Evolutionary conservation across 1,140 invertebrate species (phyloP).

Genomic region (Polyergus mexicanus): DNA sequence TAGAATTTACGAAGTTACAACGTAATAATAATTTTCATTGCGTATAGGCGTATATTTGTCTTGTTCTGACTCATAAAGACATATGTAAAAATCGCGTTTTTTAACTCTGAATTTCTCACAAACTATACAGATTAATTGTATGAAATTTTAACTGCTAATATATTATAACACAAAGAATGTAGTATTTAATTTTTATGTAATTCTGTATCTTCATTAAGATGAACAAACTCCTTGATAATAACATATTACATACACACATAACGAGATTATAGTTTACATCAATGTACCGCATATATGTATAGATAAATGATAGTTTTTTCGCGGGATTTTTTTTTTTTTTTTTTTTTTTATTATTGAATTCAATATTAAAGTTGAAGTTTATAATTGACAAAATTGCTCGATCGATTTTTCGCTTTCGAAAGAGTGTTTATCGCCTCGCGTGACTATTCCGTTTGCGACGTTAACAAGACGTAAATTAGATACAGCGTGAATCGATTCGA

Average conservation of each 20-base stretch:
- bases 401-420: not conserved
- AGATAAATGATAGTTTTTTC: not conserved
- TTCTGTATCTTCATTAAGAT: too few species aligned
- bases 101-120: too few species aligned
- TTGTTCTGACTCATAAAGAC: too few species aligned
- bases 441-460: constrained; percentile 28
- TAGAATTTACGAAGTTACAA: too few species aligned
- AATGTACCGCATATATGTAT: not conserved
- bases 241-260: not conserved
- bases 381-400: not conserved
- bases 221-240: not conserved
- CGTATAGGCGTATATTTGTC: too few species aligned
- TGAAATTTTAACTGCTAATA: too few species aligned
- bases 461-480: constrained; percentile 59
- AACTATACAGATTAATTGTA: too few species aligned
- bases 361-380: not conserved
- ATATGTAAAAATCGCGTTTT: too few species aligned
- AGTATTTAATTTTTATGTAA: too few species aligned
- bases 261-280: not conserved
- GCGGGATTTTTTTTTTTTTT: too few species aligned
- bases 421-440: not conserved
- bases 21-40: too few species aligned
- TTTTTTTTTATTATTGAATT: not conserved
- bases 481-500: constrained; percentile 59
- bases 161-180: too few species aligned